Conservation (phyloP, 2,888 invertebrate genomes). For the Merodon equestris region DNA sequence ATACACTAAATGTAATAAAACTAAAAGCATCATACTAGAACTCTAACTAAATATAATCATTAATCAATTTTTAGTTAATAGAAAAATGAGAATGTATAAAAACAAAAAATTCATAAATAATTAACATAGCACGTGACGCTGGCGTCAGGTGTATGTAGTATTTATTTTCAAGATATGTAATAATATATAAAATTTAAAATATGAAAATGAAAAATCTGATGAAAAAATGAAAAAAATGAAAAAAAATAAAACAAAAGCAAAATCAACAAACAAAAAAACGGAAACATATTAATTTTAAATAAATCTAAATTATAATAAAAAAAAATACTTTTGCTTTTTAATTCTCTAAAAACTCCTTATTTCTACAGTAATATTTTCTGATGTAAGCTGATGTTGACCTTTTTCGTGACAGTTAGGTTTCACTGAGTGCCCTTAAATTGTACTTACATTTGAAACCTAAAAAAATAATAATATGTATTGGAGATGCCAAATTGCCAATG, state of each 20-base stretch:
- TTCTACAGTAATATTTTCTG: no score
- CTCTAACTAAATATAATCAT: constrained; percentile 57
- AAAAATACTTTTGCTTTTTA: constrained; percentile 19
- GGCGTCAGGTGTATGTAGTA: constrained; percentile 69
- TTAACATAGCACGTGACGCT: constrained; percentile 69
- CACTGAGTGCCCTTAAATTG: no score
- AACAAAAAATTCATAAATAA: constrained; percentile 51
- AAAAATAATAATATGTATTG: no score
- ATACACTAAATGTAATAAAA: constrained; percentile 63
- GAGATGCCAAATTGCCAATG: no score
- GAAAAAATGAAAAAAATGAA: constrained; percentile 49
- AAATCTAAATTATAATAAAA: constrained; percentile 67
- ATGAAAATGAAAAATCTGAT: constrained; percentile 61
- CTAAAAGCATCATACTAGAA: constrained; percentile 59
- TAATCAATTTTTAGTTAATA: constrained; percentile 67
- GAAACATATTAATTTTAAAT: constrained; percentile 69
- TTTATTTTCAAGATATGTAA: constrained; percentile 68
- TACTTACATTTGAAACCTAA: no score
- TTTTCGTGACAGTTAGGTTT: no score
- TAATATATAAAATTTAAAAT: constrained; percentile 64
- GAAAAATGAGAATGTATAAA: constrained; percentile 36
- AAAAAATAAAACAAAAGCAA: constrained; percentile 40
- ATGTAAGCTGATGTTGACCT: no score
- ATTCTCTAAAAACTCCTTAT: no score
- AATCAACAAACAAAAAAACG: constrained; percentile 57